phyloP scores from a whole-genome alignment of 2,797 vertebrate species.

The Erithacus rubecula region DNA sequence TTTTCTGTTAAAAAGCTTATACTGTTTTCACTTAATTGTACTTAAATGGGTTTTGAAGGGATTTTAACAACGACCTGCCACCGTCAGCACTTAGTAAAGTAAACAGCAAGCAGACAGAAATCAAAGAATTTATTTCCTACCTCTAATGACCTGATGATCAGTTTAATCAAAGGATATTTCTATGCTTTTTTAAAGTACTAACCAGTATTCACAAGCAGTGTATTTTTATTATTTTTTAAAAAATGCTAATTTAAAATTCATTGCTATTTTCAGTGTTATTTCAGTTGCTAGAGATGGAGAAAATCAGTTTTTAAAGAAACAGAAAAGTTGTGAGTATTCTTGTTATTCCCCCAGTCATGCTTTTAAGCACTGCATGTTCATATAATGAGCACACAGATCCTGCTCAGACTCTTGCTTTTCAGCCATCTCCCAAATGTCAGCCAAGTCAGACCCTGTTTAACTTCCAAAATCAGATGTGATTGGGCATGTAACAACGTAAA shows the following conservation, averaged over 20 bases:
- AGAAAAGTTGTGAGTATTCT: neutral
- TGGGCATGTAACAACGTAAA: conserved; percentile 29
- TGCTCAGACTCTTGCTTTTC: neutral
- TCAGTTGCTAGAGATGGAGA: neutral
- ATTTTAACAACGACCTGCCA: neutral
- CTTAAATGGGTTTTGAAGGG: neutral
- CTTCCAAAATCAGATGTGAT: conserved; percentile 51
- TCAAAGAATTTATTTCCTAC: neutral
- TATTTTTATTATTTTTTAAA: neutral
- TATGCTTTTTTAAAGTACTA: neutral
- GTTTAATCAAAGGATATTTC: neutral
- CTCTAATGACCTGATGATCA: neutral
- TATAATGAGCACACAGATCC: neutral
- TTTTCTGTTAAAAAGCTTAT: neutral
- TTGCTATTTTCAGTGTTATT: neutral
- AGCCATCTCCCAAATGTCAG: neutral
- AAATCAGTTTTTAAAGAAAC: neutral
- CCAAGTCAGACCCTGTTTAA: neutral
- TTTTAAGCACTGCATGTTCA: neutral
- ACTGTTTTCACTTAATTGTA: neutral
- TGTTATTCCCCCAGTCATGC: neutral
- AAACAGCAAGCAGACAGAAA: conserved; percentile 17
- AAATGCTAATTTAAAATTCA: neutral
- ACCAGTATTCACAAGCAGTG: neutral
- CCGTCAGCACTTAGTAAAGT: neutral